Evolutionary conservation across 2,113 vertebrate species (phyloP).

Genomic region (Heloderma charlesbogerti): DNA sequence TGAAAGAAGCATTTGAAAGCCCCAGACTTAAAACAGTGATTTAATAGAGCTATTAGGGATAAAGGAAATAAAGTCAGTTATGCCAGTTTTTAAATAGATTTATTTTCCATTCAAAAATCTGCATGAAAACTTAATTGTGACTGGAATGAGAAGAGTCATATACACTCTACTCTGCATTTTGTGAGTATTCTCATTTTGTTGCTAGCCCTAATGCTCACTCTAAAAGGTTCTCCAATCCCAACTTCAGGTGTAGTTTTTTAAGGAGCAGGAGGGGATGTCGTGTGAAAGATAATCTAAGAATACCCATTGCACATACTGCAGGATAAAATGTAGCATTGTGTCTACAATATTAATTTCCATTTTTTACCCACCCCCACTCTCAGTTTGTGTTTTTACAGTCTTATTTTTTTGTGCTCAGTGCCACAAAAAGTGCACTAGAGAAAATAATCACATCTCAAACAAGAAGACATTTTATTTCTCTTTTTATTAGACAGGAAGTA

Average conservation of each 20-base stretch:
- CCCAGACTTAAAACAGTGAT: background rate
- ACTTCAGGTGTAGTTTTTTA: background rate
- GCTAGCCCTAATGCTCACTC: background rate
- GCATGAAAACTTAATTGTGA: background rate
- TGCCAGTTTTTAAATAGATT: background rate
- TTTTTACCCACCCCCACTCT: background rate
- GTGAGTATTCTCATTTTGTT: background rate
- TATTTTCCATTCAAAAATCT: background rate
- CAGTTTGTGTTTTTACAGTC: background rate
- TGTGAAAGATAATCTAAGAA: background rate
- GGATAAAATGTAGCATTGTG: background rate
- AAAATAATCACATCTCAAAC: background rate
- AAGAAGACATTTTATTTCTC: background rate
- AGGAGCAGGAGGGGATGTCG: background rate
- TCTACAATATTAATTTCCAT: background rate
- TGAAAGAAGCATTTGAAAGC: conserved; percentile 37
- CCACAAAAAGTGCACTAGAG: background rate
- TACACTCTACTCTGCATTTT: background rate
- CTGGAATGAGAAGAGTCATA: background rate
- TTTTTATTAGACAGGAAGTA: background rate
- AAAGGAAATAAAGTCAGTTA: conserved; percentile 21
- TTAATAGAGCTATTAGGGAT: background rate
- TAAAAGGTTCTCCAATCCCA: background rate
- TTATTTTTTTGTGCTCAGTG: background rate
- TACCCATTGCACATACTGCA: background rate